Percentiles rank a stretch among this genome's conserved stretches.
These are phyloP conservation scores for Pecten maximus DNA, from an alignment of 2,888 invertebrate genomes.

Conservation along the genomic window DNA sequence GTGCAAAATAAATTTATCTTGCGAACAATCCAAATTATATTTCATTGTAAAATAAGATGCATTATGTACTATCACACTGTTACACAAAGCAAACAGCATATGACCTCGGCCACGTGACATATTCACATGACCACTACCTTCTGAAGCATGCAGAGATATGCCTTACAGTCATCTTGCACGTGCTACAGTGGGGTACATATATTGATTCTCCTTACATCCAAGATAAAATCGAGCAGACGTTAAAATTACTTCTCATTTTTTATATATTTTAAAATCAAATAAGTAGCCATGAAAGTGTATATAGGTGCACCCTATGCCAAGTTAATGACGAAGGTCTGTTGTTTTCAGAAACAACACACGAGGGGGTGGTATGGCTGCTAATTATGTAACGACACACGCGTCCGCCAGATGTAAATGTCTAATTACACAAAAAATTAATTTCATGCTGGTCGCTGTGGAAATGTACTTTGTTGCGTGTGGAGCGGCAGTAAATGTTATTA, in stretches of 20 bases:
- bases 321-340: not conserved
- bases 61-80: not conserved
- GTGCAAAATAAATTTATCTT: no score
- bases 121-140: not conserved
- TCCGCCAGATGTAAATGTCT: conserved; percentile 13
- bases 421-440: conserved; percentile 33
- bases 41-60: not conserved
- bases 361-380: not conserved
- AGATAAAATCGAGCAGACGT: not conserved
- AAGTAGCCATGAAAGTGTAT: not conserved
- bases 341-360: conserved; percentile 13
- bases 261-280: not conserved
- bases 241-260: not conserved
- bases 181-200: not conserved
- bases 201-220: not conserved
- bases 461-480: conserved; percentile 14
- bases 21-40: no score
- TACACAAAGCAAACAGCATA: no score
- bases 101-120: not conserved
- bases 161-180: not conserved
- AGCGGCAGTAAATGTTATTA: not conserved
- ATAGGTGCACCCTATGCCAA: not conserved
- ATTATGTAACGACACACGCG: conserved; percentile 1
- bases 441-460: conserved; percentile 19
- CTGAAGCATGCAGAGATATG: not conserved